Conservation (phyloP, 2,888 invertebrate species). For the Keiferia lycopersicella region DNA sequence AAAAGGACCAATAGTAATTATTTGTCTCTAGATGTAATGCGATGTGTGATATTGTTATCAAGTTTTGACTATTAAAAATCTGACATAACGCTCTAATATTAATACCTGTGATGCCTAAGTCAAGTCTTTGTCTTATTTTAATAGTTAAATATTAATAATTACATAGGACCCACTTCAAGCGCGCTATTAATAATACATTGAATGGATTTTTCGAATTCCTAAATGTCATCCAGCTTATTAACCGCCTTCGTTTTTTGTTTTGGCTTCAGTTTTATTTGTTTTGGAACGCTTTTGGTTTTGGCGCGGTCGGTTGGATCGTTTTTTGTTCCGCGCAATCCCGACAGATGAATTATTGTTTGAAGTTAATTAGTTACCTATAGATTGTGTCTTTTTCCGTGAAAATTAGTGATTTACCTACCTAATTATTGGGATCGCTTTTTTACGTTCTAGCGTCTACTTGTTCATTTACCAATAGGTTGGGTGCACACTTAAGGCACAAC, state of each 20-base stretch:
- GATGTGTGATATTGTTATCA: background rate
- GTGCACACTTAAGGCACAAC: too few relatives aligned
- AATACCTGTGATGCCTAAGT: background rate
- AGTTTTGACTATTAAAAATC: background rate
- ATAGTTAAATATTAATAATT: slow-evolving; percentile 71
- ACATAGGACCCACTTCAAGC: slow-evolving; percentile 64
- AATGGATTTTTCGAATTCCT: slow-evolving; percentile 78
- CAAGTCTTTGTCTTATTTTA: background rate
- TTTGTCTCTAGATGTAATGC: too few relatives aligned
- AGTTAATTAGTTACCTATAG: slow-evolving; percentile 73
- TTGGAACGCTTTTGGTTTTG: slow-evolving; percentile 77
- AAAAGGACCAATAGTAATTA: too few relatives aligned
- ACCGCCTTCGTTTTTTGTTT: slow-evolving; percentile 78
- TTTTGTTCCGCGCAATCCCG: slow-evolving; percentile 75
- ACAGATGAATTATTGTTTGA: slow-evolving; percentile 77
- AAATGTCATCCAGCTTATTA: slow-evolving; percentile 82
- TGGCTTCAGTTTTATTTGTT: slow-evolving; percentile 67
- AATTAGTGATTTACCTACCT: too few relatives aligned
- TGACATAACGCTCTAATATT: background rate
- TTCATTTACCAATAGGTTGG: too few relatives aligned
- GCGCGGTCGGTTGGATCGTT: slow-evolving; percentile 77
- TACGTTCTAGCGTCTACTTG: too few relatives aligned
- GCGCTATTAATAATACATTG: slow-evolving; percentile 75
- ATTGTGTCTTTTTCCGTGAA: slow-evolving; percentile 66
- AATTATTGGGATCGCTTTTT: too few relatives aligned